These are phyloP conservation scores for Zaprionus taronus DNA, from an alignment of 1,140 invertebrate genomes.

Conservation along the genomic window DNA sequence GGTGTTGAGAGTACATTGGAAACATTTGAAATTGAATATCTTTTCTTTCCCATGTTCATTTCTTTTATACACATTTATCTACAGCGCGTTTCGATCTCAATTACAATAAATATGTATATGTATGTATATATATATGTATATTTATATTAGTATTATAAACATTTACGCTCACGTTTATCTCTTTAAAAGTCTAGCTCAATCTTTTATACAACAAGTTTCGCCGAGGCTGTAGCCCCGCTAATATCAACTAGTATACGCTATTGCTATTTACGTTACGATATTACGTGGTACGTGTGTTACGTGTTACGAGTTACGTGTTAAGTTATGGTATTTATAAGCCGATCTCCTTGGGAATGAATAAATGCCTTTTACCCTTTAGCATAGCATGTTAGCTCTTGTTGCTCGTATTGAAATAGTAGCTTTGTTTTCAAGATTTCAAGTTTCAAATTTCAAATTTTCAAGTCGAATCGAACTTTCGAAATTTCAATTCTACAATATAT, in stretches of 20 bases:
- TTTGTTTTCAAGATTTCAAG: slow-evolving; percentile 32
- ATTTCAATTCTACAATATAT: slow-evolving; percentile 27
- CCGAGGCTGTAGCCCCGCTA: slow-evolving; percentile 57
- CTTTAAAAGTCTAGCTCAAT: slow-evolving; percentile 78
- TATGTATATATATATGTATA: slow-evolving; percentile 59
- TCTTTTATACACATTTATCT: slow-evolving; percentile 73
- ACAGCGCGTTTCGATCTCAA: slow-evolving; percentile 58
- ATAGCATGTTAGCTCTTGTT: slow-evolving; percentile 68
- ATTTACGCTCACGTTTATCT: slow-evolving; percentile 45
- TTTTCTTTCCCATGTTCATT: slow-evolving; percentile 36
- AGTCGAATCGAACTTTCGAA: slow-evolving; percentile 39
- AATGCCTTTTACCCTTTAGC: slow-evolving; percentile 82
- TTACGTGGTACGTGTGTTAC: slow-evolving; percentile 39
- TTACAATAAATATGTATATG: slow-evolving; percentile 36
- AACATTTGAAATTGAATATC: slow-evolving; percentile 25
- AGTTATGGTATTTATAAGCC: slow-evolving; percentile 67
- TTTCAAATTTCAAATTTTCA: slow-evolving; percentile 36
- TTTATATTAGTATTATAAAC: slow-evolving; percentile 63
- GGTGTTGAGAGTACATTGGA: slow-evolving; percentile 24
- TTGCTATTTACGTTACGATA: slow-evolving; percentile 80
- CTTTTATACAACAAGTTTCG: slow-evolving; percentile 74
- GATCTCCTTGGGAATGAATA: slow-evolving; percentile 58
- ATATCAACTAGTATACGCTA: slow-evolving; percentile 65
- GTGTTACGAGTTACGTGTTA: slow-evolving; percentile 58
- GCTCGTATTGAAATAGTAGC: slow-evolving; percentile 49